Base-by-base conservation (phyloP, 2,888 invertebrate genomes). In the Prosopocoilus inquinatus region DNA sequence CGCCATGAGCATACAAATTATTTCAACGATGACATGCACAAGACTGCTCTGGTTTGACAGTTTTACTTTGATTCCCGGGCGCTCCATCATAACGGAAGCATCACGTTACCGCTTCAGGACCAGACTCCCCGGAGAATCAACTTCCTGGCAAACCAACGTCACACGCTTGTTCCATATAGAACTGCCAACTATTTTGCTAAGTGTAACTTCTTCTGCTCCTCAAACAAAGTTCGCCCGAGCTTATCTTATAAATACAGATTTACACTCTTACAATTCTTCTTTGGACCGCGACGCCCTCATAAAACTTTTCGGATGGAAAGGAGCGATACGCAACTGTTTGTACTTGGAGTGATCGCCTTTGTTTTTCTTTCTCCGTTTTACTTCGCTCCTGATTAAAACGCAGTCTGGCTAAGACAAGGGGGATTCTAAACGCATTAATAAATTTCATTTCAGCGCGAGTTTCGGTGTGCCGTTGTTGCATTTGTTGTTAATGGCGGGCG, bases 41-140 rank as follows among this genome's bases (percentile, higher is more conserved):
- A 12, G 36, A 36, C 12, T 36, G 36, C 12, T 12, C n/a, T 12
- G 36, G n/a, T 36, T 36, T 36, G 36, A 36, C 36, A 12, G n/a
- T 36, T 36, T 36, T 4, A 3, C 36, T 11, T 53, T 50, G 58
- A 50, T 49, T 58, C 62, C 55, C 59, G 47, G 46, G 55, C 52
- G 58, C 56, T 57, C 55, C 61, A 47, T 63, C 59, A 59, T 58
- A 57, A 59, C 62, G 64, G 64, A 65, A 65, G 57, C 65, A 60
- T 61, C 64, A 64, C 62, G 61, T 63, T 64, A 64, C 63, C 61
- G 65, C 65, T 62, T 58, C 60, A 57, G 63, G 63, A 55, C 49
- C 48, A 51, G 58, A 55, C 59, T 64, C 65, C 64, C 66, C 47
- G 9, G 59, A 63, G 65, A 54, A 63, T 57, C 58, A 61, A 59